A percentile compares a stretch with the other conserved stretches of the same genome.
These are phyloP conservation scores for Hermetia illucens DNA, from an alignment of 1,140 invertebrate genomes.

Conservation along the genomic window DNA sequence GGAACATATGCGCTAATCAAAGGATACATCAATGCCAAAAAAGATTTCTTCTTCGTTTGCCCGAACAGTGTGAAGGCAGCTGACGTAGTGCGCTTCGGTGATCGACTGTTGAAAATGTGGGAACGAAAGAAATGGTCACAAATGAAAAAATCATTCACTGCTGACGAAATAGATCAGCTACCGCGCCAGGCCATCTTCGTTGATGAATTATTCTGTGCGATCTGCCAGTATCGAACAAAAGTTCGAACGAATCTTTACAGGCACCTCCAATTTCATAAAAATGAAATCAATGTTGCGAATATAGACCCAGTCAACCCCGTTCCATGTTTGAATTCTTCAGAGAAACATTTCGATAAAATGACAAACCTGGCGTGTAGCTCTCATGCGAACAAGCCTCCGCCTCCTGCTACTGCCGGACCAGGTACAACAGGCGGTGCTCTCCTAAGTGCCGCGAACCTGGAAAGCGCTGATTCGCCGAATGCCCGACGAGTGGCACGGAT, in stretches of 20 bases:
- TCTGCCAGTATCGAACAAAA: conserved; percentile 55
- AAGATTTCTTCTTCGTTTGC: conserved; percentile 37
- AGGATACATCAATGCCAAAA: conserved; percentile 26
- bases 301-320: conserved; percentile 61
- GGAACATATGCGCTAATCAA: conserved; percentile 17
- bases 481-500: too few species aligned
- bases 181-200: conserved; percentile 50
- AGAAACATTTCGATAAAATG: conserved; percentile 75
- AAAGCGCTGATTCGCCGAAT: too few species aligned
- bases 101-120: conserved; percentile 9
- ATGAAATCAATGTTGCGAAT: conserved; percentile 41
- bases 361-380: conserved; percentile 62
- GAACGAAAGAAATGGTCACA: conserved; percentile 5
- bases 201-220: conserved; percentile 42
- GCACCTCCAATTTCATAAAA: conserved; percentile 51
- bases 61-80: conserved; percentile 23
- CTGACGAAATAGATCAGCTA: conserved; percentile 44
- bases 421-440: background rate
- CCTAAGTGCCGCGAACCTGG: conserved; percentile 3
- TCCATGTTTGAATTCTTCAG: conserved; percentile 58
- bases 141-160: conserved; percentile 33
- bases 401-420: background rate
- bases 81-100: conserved; percentile 9
- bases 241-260: conserved; percentile 58
- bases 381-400: conserved; percentile 23